Base-by-base conservation (phyloP, 53 echinoderm and acorn worm species). In the Astropecten irregularis region DNA sequence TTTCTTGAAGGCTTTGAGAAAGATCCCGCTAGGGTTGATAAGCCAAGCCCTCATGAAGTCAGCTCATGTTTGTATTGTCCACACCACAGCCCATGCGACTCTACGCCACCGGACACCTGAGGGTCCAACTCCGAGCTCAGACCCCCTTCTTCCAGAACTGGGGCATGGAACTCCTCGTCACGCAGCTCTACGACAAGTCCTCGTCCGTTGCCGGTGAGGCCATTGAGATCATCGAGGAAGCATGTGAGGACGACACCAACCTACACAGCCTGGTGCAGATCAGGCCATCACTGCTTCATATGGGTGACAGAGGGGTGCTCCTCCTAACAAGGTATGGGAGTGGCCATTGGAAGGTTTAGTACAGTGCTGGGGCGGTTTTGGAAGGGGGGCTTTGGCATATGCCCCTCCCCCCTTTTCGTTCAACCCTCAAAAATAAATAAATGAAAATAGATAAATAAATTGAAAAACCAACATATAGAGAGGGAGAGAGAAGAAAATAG, bases 201-300 rank as follows among this genome's bases (percentile, higher is more conserved):
- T 81, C 88, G 57, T 59, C 53, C 26, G 88, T 96, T 10, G 87
- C 93, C 9, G 26, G 60, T 2, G 93, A 92, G 72, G 93, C 97
- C 20, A 37, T 94, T 0, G 91, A 94, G 44, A 89, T 96, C 40
- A 84, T 96, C 9, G 97, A 96, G 25, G 97, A 96, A 61, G 97
- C 97, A 0, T 96, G 97, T 49, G 97, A 96, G 67, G 97, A 91
- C 34, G 97, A 96, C 51, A 82, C 90, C 18, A 94, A 96, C 49
- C 91, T 96, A 8, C 97, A 96, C 42, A 89, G 89, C 54, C 83
- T 96, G 73, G 94, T 96, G 0, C 97, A 96, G 71, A 93, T 96
- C 39, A 87, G 97, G 71, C 97, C 97, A 0, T 92, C 97, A 0
- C 46, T 96, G 48, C 88, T 96, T 2, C 97, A 96, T 68, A 91